These are phyloP conservation scores for Alloplasta piceator DNA, from an alignment of 2,888 invertebrate genomes.

Conservation along the genomic window DNA sequence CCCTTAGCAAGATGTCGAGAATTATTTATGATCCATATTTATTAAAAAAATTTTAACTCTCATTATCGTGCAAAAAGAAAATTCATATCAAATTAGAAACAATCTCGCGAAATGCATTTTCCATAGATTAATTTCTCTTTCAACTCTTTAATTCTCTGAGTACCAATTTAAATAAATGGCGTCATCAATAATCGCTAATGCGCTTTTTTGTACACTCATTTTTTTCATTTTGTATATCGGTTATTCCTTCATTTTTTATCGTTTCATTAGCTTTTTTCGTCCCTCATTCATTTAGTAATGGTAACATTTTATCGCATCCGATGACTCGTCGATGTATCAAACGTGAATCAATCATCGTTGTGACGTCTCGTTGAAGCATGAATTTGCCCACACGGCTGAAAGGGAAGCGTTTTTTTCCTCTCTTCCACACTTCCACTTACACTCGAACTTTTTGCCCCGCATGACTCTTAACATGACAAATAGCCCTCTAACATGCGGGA, in stretches of 20 bases:
- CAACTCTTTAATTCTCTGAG: too few relatives aligned
- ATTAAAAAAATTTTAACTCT: too few relatives aligned
- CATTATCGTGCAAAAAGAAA: too few relatives aligned
- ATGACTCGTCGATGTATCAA: conserved; percentile 39
- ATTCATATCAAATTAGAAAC: too few relatives aligned
- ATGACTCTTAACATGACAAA: conserved; percentile 50
- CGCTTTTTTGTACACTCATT: too few relatives aligned
- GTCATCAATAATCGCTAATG: too few relatives aligned
- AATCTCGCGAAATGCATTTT: too few relatives aligned
- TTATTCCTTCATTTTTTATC: too few relatives aligned
- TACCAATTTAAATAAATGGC: too few relatives aligned
- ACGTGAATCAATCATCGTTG: conserved; percentile 32
- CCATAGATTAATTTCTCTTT: too few relatives aligned
- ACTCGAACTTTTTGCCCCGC: background rate
- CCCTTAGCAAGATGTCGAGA: background rate
- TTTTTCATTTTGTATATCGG: too few relatives aligned
- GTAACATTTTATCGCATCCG: conserved; percentile 28
- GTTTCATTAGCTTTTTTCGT: too few relatives aligned
- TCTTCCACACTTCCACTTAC: conserved; percentile 18
- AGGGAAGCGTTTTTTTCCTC: conserved; percentile 1
- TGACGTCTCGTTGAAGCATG: conserved; percentile 5
- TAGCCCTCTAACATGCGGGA: conserved; percentile 34
- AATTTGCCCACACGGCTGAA: conserved; percentile 26
- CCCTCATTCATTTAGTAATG: background rate
- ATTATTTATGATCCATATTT: background rate